A percentile compares a stretch with the other conserved stretches of the same genome.
Evolutionary conservation across 2,797 vertebrate genomes (phyloP).

Genomic region (Zenarchopterus dispar): DNA sequence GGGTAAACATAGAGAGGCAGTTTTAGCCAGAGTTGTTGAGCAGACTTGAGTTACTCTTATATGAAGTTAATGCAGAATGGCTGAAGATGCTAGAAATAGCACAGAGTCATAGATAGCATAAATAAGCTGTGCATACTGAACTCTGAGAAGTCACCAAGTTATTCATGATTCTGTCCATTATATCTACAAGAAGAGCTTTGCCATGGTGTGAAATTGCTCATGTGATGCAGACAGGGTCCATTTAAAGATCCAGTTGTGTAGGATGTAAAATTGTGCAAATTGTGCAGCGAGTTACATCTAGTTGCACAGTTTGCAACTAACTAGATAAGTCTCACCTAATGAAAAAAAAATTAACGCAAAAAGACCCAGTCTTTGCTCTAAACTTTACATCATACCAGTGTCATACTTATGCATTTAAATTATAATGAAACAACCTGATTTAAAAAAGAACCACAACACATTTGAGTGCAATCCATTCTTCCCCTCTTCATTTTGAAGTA

Average conservation of each 20-base stretch:
- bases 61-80: conserved; percentile 59
- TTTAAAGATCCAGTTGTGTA: conserved; percentile 1
- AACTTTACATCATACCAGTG: no score
- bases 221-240: not conserved
- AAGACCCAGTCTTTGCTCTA: no score
- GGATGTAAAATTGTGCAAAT: not conserved
- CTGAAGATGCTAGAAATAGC: conserved; percentile 62
- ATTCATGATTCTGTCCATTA: conserved; percentile 29
- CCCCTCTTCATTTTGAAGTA: no score
- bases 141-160: conserved; percentile 56
- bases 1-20: conserved; percentile 72
- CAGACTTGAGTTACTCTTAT: conserved; percentile 66
- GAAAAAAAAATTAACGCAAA: no score
- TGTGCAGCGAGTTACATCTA: no score
- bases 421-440: no score
- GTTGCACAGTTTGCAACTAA: no score
- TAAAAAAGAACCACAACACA: no score
- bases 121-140: conserved; percentile 51
- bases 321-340: no score
- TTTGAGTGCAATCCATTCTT: no score
- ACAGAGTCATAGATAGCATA: conserved; percentile 36
- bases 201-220: conserved; percentile 5
- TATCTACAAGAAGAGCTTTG: conserved; percentile 13
- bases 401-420: no score
- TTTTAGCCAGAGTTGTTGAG: conserved; percentile 62